These are phyloP conservation scores for Saccostrea echinata DNA, from an alignment of 1,140 invertebrate genomes.

Conservation along the genomic window DNA sequence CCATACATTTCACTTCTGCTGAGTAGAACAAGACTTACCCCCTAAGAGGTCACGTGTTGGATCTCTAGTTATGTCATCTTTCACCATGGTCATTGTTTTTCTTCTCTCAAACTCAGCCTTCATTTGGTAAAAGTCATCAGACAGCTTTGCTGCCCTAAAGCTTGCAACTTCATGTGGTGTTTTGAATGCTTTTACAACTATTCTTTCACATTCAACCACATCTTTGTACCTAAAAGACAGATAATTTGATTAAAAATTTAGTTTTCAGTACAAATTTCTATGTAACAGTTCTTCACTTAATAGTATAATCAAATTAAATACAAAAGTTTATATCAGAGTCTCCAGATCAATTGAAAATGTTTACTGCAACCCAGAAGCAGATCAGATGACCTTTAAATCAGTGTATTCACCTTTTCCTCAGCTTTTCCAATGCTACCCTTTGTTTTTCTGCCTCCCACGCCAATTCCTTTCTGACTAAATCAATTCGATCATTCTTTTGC, in stretches of 20 bases:
- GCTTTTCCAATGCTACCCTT: slow-evolving; percentile 85
- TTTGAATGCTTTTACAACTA: slow-evolving; percentile 77
- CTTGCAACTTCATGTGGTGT: slow-evolving; percentile 76
- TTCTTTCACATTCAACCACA: slow-evolving; percentile 78
- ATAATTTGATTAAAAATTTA: no score
- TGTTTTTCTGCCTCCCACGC: slow-evolving; percentile 87
- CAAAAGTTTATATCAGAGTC: no score
- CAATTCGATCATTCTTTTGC: slow-evolving; percentile 75
- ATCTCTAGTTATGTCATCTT: slow-evolving; percentile 73
- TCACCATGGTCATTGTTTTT: slow-evolving; percentile 64
- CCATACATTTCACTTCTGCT: not conserved
- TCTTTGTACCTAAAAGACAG: slow-evolving; percentile 73
- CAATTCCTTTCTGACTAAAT: slow-evolving; percentile 76
- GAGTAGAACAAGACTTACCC: slow-evolving; percentile 57
- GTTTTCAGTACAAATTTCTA: no score
- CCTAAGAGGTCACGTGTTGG: slow-evolving; percentile 69
- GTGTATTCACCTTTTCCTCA: slow-evolving; percentile 80
- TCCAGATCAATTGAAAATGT: no score
- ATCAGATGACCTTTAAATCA: no score
- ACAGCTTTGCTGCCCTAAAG: slow-evolving; percentile 75
- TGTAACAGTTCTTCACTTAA: no score
- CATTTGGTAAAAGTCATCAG: slow-evolving; percentile 77
- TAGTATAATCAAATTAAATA: no score
- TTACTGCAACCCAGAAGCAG: no score
- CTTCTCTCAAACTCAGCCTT: slow-evolving; percentile 76